Evolutionary conservation across 2,888 invertebrate species (phyloP).

Genomic region (Villa cingulata): DNA sequence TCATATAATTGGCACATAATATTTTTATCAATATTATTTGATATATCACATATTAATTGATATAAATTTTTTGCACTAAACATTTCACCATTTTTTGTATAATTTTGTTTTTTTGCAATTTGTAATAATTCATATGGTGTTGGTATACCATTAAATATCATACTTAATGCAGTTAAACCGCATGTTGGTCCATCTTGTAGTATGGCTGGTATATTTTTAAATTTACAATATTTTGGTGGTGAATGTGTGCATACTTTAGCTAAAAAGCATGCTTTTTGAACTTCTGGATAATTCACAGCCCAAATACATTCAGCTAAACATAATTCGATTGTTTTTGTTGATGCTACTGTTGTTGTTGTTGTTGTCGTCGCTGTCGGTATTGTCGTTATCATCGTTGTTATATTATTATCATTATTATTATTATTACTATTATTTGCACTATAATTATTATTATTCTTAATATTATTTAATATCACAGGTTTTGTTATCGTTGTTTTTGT

Average conservation of each 20-base stretch:
- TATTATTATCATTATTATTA: too few relatives aligned
- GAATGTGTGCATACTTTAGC: slow-evolving; percentile 40
- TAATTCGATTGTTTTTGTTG: too few relatives aligned
- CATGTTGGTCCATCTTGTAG: slow-evolving; percentile 56
- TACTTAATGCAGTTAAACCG: slow-evolving; percentile 74
- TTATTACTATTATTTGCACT: too few relatives aligned
- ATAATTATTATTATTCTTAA: too few relatives aligned
- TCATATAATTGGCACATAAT: slow-evolving; percentile 26
- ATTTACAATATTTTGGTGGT: slow-evolving; percentile 39
- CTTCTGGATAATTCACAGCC: slow-evolving; percentile 42
- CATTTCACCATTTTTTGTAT: slow-evolving; percentile 79
- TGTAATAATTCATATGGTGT: slow-evolving; percentile 44
- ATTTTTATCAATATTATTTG: not conserved
- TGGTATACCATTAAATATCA: slow-evolving; percentile 50
- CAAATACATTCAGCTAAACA: slow-evolving; percentile 42
- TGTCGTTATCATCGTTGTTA: too few relatives aligned
- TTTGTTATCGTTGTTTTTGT: too few relatives aligned
- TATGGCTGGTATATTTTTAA: slow-evolving; percentile 28
- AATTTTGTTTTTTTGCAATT: slow-evolving; percentile 48
- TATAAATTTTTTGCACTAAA: slow-evolving; percentile 63
- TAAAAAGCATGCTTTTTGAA: slow-evolving; percentile 44
- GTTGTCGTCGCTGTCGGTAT: too few relatives aligned
- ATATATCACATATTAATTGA: slow-evolving; percentile 27
- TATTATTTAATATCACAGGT: too few relatives aligned
- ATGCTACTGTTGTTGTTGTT: not conserved